Evolutionary conservation across 2,797 vertebrate genomes (phyloP).

Genomic region (Malacoraja senta): DNA sequence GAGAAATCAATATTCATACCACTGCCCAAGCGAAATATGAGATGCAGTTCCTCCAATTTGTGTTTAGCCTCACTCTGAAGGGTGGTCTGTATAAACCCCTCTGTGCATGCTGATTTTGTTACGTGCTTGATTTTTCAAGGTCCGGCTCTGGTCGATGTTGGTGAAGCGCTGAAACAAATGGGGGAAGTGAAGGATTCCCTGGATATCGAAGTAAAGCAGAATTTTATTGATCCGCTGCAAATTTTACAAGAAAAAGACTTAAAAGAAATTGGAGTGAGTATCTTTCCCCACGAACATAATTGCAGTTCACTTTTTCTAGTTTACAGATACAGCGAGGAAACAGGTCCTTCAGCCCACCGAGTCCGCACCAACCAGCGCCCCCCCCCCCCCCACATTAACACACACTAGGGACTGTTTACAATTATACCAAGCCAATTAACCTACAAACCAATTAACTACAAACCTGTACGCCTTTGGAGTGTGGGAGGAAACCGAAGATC

Average conservation of each 20-base stretch:
- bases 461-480: too few species aligned
- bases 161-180: constrained; percentile 86
- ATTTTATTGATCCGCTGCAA: constrained; percentile 86
- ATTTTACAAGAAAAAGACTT: constrained; percentile 86
- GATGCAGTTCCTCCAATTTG: too few species aligned
- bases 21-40: too few species aligned
- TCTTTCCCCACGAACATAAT: constrained; percentile 16
- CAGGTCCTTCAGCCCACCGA: too few species aligned
- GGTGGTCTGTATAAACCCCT: not conserved
- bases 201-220: constrained; percentile 86
- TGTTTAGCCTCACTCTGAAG: not conserved
- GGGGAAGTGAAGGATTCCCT: constrained; percentile 84
- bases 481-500: too few species aligned
- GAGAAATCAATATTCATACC: too few species aligned
- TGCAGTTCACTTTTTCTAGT: not conserved
- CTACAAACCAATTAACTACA: too few species aligned
- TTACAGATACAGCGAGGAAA: too few species aligned
- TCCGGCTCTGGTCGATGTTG: constrained; percentile 70
- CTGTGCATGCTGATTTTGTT: not conserved
- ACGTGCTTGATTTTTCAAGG: constrained; percentile 52
- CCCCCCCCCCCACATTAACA: too few species aligned
- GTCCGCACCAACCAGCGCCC: too few species aligned
- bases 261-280: constrained; percentile 81
- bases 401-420: too few species aligned
- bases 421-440: too few species aligned